Evolutionary conservation across 1,140 invertebrate genomes (phyloP).

Genomic region (Megathymus violae): DNA sequence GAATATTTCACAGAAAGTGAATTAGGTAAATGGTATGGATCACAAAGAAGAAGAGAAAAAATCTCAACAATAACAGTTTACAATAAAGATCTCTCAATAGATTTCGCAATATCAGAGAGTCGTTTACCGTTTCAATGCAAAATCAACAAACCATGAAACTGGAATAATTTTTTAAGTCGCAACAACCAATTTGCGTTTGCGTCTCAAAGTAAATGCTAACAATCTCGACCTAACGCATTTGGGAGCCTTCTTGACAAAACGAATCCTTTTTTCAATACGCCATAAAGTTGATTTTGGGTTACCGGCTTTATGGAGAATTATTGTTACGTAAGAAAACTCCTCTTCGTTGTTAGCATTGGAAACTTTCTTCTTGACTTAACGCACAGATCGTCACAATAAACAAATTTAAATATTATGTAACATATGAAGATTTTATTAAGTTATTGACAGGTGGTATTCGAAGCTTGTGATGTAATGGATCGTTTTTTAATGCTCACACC

Average conservation of each 20-base stretch:
- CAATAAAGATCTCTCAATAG: conserved; percentile 1
- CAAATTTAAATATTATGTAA: conserved; percentile 12
- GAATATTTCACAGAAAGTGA: not conserved
- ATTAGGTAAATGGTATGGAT: not conserved
- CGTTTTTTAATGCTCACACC: not conserved
- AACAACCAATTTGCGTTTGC: conserved; percentile 7
- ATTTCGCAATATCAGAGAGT: not conserved
- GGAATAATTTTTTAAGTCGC: conserved; percentile 14
- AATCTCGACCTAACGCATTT: not conserved
- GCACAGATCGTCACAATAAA: conserved; percentile 5
- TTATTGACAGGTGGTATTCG: not conserved
- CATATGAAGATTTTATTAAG: conserved; percentile 9
- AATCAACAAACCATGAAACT: conserved; percentile 20
- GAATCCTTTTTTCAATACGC: not conserved
- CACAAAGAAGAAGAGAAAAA: not conserved
- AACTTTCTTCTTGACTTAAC: conserved; percentile 9
- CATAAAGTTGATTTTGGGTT: conserved; percentile 2
- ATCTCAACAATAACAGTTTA: conserved; percentile 1
- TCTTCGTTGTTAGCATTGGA: not conserved
- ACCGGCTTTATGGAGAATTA: not conserved
- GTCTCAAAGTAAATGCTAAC: not conserved
- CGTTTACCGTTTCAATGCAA: not conserved
- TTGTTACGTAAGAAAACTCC: conserved; percentile 8
- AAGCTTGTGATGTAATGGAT: not conserved
- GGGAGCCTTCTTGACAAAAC: not conserved